Percentiles rank a stretch among this genome's conserved stretches.
These are phyloP conservation scores for Scomber colias DNA, from an alignment of 2,113 vertebrate genomes.

Conservation along the genomic window DNA sequence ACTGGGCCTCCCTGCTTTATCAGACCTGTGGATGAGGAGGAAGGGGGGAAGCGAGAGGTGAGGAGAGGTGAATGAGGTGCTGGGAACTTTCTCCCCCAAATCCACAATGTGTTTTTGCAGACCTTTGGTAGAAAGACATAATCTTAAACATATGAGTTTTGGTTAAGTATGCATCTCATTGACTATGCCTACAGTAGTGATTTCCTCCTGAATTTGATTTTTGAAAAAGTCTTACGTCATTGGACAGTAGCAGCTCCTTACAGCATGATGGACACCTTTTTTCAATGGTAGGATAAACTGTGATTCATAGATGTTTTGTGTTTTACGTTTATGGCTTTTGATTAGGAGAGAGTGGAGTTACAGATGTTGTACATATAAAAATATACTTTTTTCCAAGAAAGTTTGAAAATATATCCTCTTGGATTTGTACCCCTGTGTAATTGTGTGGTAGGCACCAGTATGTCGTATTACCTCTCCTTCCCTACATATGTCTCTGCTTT, in stretches of 20 bases:
- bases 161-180: slow-evolving; percentile 8
- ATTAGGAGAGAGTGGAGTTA: not conserved
- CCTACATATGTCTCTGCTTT: slow-evolving; percentile 68
- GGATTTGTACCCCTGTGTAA: not conserved
- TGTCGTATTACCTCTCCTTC: slow-evolving; percentile 29
- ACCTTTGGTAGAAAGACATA: slow-evolving; percentile 23
- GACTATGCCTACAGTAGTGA: slow-evolving; percentile 12
- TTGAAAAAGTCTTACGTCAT: not conserved
- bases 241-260: not conserved
- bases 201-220: slow-evolving; percentile 21
- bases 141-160: slow-evolving; percentile 56
- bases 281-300: not conserved
- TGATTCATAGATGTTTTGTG: not conserved
- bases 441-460: slow-evolving; percentile 28
- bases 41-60: slow-evolving; percentile 35
- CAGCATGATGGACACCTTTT: not conserved
- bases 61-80: slow-evolving; percentile 66
- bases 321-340: not conserved
- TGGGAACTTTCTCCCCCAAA: slow-evolving; percentile 58
- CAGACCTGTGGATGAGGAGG: slow-evolving; percentile 46
- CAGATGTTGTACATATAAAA: not conserved
- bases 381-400: not conserved
- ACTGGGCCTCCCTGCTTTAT: slow-evolving; percentile 62
- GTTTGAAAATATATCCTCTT: not conserved
- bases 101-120: slow-evolving; percentile 50